Conservation (phyloP, 1,140 invertebrate species). For the Drosophila biarmipes region DNA sequence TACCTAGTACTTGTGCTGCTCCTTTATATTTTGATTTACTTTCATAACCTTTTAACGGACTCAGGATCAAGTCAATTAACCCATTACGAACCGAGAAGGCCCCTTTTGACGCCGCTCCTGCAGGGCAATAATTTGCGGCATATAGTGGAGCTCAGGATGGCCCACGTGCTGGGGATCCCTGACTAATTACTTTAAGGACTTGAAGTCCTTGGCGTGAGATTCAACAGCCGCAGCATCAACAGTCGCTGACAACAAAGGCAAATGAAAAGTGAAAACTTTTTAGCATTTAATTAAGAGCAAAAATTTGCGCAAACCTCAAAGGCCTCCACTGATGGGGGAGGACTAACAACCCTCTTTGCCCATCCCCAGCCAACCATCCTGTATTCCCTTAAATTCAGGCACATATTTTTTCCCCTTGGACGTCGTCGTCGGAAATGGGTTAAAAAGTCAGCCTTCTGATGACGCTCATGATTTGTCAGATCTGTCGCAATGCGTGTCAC, state of each 20-base stretch:
- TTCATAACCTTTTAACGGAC: not conserved
- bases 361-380: not conserved
- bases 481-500: constrained; percentile 51
- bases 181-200: constrained; percentile 62
- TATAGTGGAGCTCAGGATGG: not conserved
- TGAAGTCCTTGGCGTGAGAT: constrained; percentile 16
- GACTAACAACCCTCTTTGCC: not conserved
- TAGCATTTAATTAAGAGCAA: constrained; percentile 75
- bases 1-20: no score
- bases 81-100: not conserved
- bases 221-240: constrained; percentile 8
- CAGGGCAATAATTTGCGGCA: constrained; percentile 49
- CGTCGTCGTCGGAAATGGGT: not conserved
- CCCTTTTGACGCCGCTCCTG: constrained; percentile 28
- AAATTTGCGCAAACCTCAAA: constrained; percentile 47
- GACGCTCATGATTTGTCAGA: constrained; percentile 48
- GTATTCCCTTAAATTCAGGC: not conserved
- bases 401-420: not conserved
- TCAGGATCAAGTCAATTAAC: not conserved
- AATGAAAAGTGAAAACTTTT: constrained; percentile 54
- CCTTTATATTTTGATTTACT: not conserved
- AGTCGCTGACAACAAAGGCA: constrained; percentile 29
- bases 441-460: not conserved
- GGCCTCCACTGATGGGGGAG: not conserved
- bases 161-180: constrained; percentile 28